A percentile compares a stretch with the other conserved stretches of the same genome.
phyloP scores from a whole-genome alignment of 2,113 vertebrate genomes.

The Montifringilla adamsi region DNA sequence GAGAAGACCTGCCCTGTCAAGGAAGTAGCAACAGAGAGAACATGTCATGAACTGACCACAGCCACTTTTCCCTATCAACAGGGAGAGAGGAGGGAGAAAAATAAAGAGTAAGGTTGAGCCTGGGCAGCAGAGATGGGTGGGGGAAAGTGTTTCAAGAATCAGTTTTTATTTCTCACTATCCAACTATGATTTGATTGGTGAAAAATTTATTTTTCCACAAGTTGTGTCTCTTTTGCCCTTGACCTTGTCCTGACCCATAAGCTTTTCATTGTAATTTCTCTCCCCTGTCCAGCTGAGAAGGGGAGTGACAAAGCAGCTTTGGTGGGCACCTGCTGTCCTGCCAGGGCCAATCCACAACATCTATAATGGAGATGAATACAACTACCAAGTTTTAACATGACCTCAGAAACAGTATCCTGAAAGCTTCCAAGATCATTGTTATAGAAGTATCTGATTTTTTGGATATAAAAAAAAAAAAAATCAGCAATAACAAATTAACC shows the following conservation, averaged over 20 bases:
- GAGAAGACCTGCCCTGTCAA: background rate
- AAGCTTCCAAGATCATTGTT: background rate
- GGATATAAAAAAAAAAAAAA: background rate
- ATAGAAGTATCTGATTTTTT: background rate
- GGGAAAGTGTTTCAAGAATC: background rate
- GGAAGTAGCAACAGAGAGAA: background rate
- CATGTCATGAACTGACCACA: background rate
- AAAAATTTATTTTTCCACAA: background rate
- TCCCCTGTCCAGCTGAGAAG: background rate
- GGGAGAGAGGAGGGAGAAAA: background rate
- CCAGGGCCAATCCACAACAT: background rate
- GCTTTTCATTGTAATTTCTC: background rate
- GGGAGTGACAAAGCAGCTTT: background rate
- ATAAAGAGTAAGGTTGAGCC: background rate
- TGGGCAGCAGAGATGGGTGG: background rate
- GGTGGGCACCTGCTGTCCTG: background rate
- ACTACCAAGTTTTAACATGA: background rate
- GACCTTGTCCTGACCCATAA: background rate
- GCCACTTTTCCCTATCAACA: too few species aligned
- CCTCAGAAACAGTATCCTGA: background rate
- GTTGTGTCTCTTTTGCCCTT: background rate
- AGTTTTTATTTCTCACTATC: background rate
- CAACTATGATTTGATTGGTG: background rate
- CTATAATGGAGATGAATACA: background rate
- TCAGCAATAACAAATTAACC: background rate